Conservation (phyloP, 1,140 invertebrate genomes). For the Cyrtorhinus lividipennis region DNA sequence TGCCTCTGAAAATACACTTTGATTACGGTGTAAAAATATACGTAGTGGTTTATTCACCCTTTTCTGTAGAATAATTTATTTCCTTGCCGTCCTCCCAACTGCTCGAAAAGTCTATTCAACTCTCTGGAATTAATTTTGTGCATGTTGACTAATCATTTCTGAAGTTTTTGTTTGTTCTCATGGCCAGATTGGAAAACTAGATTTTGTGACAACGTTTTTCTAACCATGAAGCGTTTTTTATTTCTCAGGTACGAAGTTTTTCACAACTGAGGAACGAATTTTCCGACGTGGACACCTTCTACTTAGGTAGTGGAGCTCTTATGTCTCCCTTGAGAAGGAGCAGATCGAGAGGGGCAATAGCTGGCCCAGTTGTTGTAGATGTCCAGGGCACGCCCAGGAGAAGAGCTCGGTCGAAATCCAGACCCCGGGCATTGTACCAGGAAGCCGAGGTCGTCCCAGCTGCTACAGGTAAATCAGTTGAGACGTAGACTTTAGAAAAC, state of each 20-base stretch:
- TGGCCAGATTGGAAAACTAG: neutral
- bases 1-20: too few relatives aligned
- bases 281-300: constrained; percentile 79
- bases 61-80: too few relatives aligned
- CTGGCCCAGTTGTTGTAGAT: constrained; percentile 22
- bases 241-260: constrained; percentile 64
- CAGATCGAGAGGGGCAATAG: constrained; percentile 41
- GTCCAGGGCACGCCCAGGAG: constrained; percentile 18
- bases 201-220: neutral
- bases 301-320: constrained; percentile 49
- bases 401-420: constrained; percentile 61
- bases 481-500: neutral
- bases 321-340: constrained; percentile 50
- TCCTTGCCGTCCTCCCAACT: too few relatives aligned
- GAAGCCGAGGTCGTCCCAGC: constrained; percentile 48
- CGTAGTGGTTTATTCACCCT: too few relatives aligned
- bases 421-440: constrained; percentile 59
- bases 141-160: too few relatives aligned
- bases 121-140: too few relatives aligned
- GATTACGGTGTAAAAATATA: too few relatives aligned
- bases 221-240: neutral
- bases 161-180: too few relatives aligned
- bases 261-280: constrained; percentile 83
- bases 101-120: too few relatives aligned
- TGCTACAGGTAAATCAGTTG: constrained; percentile 37